phyloP scores from a whole-genome alignment of 1,140 invertebrate genomes.

The Drosophila ogumai region DNA sequence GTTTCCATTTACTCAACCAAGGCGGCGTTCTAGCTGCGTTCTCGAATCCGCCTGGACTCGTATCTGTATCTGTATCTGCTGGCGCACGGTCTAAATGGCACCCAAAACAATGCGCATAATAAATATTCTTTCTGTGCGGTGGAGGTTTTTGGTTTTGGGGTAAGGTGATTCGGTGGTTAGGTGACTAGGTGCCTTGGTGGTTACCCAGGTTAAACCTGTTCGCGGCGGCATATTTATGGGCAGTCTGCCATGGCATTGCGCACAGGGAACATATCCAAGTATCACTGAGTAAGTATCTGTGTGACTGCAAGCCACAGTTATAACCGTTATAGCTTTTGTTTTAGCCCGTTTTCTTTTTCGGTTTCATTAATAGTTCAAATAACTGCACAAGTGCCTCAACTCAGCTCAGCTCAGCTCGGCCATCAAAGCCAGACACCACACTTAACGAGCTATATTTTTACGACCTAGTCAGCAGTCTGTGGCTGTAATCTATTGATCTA shows the following conservation, averaged over 20 bases:
- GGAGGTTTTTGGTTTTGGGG: slow-evolving; percentile 16
- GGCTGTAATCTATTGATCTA: slow-evolving; percentile 49
- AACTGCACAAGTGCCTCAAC: slow-evolving; percentile 59
- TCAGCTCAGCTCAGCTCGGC: slow-evolving; percentile 2
- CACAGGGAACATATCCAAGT: slow-evolving; percentile 17
- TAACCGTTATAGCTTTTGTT: slow-evolving; percentile 68
- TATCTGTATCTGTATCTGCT: slow-evolving; percentile 18
- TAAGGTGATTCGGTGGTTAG: slow-evolving; percentile 14
- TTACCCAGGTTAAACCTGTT: slow-evolving; percentile 61
- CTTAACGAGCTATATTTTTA: slow-evolving; percentile 28
- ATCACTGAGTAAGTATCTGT: slow-evolving; percentile 18
- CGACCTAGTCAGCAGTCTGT: slow-evolving; percentile 8
- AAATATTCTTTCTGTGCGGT: slow-evolving; percentile 47
- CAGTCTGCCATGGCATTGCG: slow-evolving; percentile 33
- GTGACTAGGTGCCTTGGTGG: neutral
- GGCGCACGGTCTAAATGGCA: slow-evolving; percentile 76
- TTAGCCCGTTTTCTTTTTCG: slow-evolving; percentile 30
- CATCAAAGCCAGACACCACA: slow-evolving; percentile 18
- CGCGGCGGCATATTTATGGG: slow-evolving; percentile 60
- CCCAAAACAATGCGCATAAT: slow-evolving; percentile 72
- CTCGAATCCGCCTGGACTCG: slow-evolving; percentile 29
- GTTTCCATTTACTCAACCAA: slow-evolving; percentile 38
- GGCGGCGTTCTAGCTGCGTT: slow-evolving; percentile 48
- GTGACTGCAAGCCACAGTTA: slow-evolving; percentile 29
- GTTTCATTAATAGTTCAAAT: slow-evolving; percentile 62